Evolutionary conservation across 1,140 invertebrate genomes (phyloP).

Genomic region (Tetramorium alpestre): DNA sequence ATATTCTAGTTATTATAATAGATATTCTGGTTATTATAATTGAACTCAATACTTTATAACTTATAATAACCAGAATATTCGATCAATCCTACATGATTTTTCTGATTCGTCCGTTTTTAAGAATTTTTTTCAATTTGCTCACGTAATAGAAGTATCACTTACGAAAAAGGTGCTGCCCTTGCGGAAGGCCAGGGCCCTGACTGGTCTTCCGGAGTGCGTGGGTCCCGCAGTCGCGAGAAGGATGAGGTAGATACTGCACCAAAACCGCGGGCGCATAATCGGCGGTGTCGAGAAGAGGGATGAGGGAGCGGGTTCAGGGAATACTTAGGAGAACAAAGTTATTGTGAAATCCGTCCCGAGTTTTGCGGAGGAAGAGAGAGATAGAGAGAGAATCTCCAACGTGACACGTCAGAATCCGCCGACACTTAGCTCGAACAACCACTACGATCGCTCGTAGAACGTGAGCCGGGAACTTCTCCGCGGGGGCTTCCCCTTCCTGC

Average conservation of each 20-base stretch:
- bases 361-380: conserved; percentile 28
- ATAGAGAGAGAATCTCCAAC: not conserved
- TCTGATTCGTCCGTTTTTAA: too few species aligned
- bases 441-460: conserved; percentile 5
- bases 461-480: not conserved
- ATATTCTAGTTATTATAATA: too few species aligned
- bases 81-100: too few species aligned
- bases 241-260: conserved; percentile 63
- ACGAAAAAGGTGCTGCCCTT: conserved; percentile 84
- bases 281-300: not conserved
- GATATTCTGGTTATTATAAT: too few species aligned
- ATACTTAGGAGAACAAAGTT: conserved; percentile 55
- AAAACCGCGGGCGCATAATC: conserved; percentile 73
- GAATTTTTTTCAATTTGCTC: too few species aligned
- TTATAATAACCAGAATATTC: too few species aligned
- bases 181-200: conserved; percentile 78
- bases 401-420: conserved; percentile 23
- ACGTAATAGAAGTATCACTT: conserved; percentile 70
- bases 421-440: conserved; percentile 28
- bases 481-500: not conserved
- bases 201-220: conserved; percentile 61
- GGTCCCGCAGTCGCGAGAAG: conserved; percentile 10
- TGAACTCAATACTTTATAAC: too few species aligned
- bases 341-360: conserved; percentile 56
- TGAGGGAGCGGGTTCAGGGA: conserved; percentile 4